phyloP scores from a whole-genome alignment of 2,797 vertebrate species.

The Sebastes hopkinsi region DNA sequence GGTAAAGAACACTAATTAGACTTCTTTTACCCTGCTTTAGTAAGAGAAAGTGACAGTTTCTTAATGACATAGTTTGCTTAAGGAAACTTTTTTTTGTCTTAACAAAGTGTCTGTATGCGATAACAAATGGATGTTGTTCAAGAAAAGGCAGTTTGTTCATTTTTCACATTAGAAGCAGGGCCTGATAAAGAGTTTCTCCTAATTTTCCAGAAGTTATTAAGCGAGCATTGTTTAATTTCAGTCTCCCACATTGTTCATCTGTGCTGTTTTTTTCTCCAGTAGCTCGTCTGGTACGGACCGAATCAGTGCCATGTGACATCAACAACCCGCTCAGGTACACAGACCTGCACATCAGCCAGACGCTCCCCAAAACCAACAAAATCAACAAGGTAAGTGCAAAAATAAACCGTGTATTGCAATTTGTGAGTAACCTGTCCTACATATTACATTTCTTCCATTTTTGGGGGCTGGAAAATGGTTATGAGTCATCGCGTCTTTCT shows the following conservation, averaged over 20 bases:
- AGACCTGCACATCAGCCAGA: conserved; percentile 98
- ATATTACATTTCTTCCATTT: conserved; percentile 25
- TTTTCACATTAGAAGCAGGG: conserved; percentile 35
- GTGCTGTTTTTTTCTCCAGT: conserved; percentile 34
- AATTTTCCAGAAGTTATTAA: conserved; percentile 19
- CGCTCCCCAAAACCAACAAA: conserved; percentile 99
- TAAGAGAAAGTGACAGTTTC: conserved; percentile 36
- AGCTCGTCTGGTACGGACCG: conserved; percentile 97
- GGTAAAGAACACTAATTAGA: conserved; percentile 76
- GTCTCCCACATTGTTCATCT: conserved; percentile 16
- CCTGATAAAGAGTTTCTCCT: conserved; percentile 45
- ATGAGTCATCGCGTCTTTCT: conserved; percentile 53
- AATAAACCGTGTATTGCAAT: not conserved
- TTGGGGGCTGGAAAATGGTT: conserved; percentile 24
- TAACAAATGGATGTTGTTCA: conserved; percentile 35
- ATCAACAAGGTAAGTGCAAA: conserved; percentile 93
- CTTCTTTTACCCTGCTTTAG: conserved; percentile 18
- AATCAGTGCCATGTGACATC: conserved; percentile 99
- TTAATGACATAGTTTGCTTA: conserved; percentile 44
- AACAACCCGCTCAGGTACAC: conserved; percentile 98
- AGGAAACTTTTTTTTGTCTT: conserved; percentile 25
- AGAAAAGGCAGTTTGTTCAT: conserved; percentile 33
- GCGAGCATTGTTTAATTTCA: conserved; percentile 22
- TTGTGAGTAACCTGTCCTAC: conserved; percentile 27
- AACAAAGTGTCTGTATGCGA: conserved; percentile 22